Base-by-base conservation (phyloP, 2,113 vertebrate genomes). In the Bujurquina vittata region DNA sequence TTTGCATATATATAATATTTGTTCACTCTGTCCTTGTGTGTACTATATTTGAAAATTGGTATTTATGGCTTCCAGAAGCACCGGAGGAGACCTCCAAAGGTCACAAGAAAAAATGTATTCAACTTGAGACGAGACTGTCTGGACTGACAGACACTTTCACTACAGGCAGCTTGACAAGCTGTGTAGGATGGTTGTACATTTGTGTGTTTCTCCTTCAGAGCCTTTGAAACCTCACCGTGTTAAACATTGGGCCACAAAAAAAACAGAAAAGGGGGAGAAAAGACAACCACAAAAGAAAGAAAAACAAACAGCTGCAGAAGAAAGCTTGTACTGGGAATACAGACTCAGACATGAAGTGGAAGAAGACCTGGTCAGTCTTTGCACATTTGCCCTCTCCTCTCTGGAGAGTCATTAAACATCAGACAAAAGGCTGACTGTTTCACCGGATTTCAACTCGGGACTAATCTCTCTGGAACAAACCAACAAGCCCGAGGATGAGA, bases 401-500 rank as follows among this genome's bases (percentile, higher is more conserved):
- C 87, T 58, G 17, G 87, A 91, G 88, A 87, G 81, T 56, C 82
- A 87, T 94, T 84, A 89, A 79, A n/a, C 37, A 26, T 84, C 74
- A 87, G 87, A 93, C 91, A 93, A 92, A 92, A 92, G 83, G 74
- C 46, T 14, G 76, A 84, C 90, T 94, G 92, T 91, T 93, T 91
- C 23, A 17, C 83, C 54, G 79, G 84, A 81, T 89, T 91, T 89
- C 31, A 91, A 31, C 57, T 79, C n/a, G 29, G 77, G 67, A 43
- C 43, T 74, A 89, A 69, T 75, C 84, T 69, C 77, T 79, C 5
- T 77, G 81, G 84, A 84, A 20, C 76, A 79, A 80, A 86, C 69
- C 74, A 74, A 46, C 49, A 86, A 78, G 60, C 65, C 5, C 4
- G 22, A 46, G 74, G 84, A 86, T 72, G 65, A 80, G 61, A 81